These are phyloP conservation scores for Muscina levida DNA, from an alignment of 2,888 invertebrate genomes.

Conservation along the genomic window DNA sequence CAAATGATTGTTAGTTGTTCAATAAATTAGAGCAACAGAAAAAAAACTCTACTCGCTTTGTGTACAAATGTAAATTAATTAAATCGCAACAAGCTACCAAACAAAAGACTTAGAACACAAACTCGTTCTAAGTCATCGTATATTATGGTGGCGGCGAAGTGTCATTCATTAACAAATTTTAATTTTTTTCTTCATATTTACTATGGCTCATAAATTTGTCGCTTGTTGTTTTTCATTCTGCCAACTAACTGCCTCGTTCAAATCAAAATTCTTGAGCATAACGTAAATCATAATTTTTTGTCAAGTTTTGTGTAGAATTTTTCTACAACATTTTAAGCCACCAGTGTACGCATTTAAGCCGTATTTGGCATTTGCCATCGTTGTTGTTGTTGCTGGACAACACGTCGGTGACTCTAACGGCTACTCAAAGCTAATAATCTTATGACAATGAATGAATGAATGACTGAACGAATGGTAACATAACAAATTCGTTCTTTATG, in stretches of 20 bases:
- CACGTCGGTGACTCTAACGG: slow-evolving; percentile 50
- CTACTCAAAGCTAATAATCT: slow-evolving; percentile 64
- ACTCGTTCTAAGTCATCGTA: slow-evolving; percentile 15
- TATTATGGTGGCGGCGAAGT: background rate
- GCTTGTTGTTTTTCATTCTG: slow-evolving; percentile 21
- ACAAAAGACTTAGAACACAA: slow-evolving; percentile 57
- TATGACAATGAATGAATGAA: slow-evolving; percentile 60
- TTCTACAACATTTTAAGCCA: slow-evolving; percentile 28
- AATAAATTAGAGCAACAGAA: background rate
- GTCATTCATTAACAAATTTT: slow-evolving; percentile 12
- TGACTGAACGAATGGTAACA: slow-evolving; percentile 19
- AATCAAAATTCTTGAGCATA: slow-evolving; percentile 42
- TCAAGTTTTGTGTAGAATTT: slow-evolving; percentile 27
- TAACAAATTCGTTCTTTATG: slow-evolving; percentile 65
- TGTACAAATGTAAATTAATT: slow-evolving; percentile 15
- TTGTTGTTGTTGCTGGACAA: slow-evolving; percentile 27
- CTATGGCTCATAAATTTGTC: slow-evolving; percentile 64
- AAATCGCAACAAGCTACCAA: slow-evolving; percentile 3
- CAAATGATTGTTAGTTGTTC: slow-evolving; percentile 18
- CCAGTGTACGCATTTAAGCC: slow-evolving; percentile 30
- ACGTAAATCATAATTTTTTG: slow-evolving; percentile 61
- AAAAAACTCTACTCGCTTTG: no score
- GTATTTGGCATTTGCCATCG: slow-evolving; percentile 47
- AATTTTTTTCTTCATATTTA: slow-evolving; percentile 12
- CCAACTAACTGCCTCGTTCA: slow-evolving; percentile 3